Conservation (phyloP, 2,888 invertebrate species). For the Pterobdella sp. region DNA sequence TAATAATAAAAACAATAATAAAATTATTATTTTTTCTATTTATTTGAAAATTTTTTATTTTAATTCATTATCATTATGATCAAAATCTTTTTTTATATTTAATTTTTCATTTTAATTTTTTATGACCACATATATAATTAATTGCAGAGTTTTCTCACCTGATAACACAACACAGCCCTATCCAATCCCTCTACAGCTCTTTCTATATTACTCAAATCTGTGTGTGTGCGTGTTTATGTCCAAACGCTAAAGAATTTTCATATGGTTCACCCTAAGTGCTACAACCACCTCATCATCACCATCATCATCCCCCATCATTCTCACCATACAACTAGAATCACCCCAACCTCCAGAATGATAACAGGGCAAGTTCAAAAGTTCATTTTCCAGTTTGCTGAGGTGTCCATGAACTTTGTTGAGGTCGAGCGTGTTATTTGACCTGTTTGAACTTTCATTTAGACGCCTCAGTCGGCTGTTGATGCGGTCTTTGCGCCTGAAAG, state of each 20-base stretch:
- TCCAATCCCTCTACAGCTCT: conserved; percentile 32
- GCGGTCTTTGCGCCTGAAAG: conserved; percentile 4
- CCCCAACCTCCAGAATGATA: background rate
- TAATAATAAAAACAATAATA: background rate
- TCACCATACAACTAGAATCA: background rate
- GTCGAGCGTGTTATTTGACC: conserved; percentile 27
- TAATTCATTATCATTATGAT: background rate
- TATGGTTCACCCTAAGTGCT: no score
- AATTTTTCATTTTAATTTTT: background rate
- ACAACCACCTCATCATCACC: background rate
- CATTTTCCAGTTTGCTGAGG: conserved; percentile 36
- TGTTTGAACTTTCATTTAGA: conserved; percentile 12
- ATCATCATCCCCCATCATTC: background rate
- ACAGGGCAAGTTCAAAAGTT: conserved; percentile 27
- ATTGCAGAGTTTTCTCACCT: conserved; percentile 28
- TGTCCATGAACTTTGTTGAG: conserved; percentile 35
- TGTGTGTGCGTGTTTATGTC: no score
- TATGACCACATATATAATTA: background rate
- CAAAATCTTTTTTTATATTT: background rate
- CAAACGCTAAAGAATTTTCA: no score
- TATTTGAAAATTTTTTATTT: background rate
- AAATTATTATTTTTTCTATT: background rate
- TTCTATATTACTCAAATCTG: conserved; percentile 1
- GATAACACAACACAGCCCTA: conserved; percentile 36
- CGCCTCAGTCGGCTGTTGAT: conserved; percentile 4